phyloP scores from a whole-genome alignment of 2,797 vertebrate genomes.

The Semotilus atromaculatus region DNA sequence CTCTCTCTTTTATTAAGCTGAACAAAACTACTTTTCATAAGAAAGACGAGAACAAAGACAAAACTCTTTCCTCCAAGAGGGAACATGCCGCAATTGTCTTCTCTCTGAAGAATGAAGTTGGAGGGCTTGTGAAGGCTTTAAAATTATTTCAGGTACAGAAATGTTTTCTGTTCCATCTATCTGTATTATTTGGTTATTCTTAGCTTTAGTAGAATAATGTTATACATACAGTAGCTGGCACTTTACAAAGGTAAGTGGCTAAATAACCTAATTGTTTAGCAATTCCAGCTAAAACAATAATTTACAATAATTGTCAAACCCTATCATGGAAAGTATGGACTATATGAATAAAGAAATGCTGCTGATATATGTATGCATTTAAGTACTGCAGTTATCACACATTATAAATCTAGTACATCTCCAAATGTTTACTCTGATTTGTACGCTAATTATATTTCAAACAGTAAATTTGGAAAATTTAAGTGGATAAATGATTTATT shows the following conservation, averaged over 20 bases:
- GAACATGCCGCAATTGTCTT: slow-evolving; percentile 90
- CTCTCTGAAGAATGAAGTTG: slow-evolving; percentile 96
- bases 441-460: not conserved
- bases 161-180: not conserved
- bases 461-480: not conserved
- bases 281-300: not conserved
- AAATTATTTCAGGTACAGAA: slow-evolving; percentile 91
- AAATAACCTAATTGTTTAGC: not conserved
- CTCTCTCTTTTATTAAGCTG: slow-evolving; percentile 72
- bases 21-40: slow-evolving; percentile 84
- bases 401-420: not conserved
- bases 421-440: not conserved
- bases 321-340: not conserved
- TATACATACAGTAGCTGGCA: not conserved
- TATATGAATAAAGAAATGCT: not conserved
- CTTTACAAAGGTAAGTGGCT: not conserved
- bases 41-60: slow-evolving; percentile 90
- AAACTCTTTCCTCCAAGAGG: slow-evolving; percentile 81
- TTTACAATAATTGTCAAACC: too few relatives aligned
- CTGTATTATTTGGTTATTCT: not conserved
- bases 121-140: slow-evolving; percentile 93
- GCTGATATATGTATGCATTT: not conserved
- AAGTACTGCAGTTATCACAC: not conserved
- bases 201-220: not conserved
- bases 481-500: not conserved